phyloP scores from a whole-genome alignment of 2,113 vertebrate species.

The Camarhynchus parvulus region DNA sequence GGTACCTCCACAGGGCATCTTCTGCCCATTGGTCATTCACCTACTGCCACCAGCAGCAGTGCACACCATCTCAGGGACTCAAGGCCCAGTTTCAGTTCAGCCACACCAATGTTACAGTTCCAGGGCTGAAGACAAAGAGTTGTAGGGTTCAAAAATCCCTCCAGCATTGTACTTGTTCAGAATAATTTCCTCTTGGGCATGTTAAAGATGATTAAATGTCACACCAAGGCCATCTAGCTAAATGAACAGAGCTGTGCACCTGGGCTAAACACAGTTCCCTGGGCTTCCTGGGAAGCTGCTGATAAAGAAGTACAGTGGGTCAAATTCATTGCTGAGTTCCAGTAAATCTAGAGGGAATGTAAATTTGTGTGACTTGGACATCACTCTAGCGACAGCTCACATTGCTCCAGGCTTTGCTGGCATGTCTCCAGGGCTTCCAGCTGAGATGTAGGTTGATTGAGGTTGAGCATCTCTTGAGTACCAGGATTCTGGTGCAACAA shows the following conservation, averaged over 20 bases:
- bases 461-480: neutral
- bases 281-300: neutral
- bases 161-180: neutral
- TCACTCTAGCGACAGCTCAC: neutral
- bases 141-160: neutral
- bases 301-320: neutral
- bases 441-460: rapidly evolving
- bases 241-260: neutral
- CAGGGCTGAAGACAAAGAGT: neutral
- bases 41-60: neutral
- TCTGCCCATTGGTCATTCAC: neutral
- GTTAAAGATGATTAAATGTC: neutral
- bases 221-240: neutral
- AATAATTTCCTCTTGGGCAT: neutral
- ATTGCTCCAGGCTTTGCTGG: neutral
- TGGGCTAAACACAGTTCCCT: neutral
- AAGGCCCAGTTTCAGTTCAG: neutral
- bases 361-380: neutral
- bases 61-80: neutral
- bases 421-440: neutral
- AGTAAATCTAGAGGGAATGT: neutral
- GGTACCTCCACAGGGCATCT: neutral
- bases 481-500: neutral
- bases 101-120: neutral
- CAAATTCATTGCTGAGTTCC: neutral